Evolutionary conservation across 2,797 vertebrate genomes (phyloP), one percentile per base, ranked within the genome.

Genomic region (Allobates femoralis): DNA sequence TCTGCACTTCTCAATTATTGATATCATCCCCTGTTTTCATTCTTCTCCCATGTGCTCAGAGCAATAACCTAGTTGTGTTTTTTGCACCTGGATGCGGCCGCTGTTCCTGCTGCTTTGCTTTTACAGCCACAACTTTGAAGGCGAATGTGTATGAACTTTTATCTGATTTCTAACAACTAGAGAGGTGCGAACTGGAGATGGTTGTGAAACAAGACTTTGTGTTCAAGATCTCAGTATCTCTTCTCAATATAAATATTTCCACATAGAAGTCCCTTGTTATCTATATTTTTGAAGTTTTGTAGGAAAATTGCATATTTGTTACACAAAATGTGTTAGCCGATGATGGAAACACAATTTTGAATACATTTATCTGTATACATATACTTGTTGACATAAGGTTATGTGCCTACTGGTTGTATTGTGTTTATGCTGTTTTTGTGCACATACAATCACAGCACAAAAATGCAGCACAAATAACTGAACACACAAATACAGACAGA

Each of bases 1-100:
- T 53, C 62, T 11, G 46, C 26, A n/a, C 46, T 30, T 32, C 58
- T 81, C 79, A 81, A 66, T 81, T 67, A 67, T 51, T 67, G 62
- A 81, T 81, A 32, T 66, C 79, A 21, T 19, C 60, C 26, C 12
- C 62, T 51, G 41, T 51, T 66, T 80, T 78, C 34, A 56, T 58
- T n/a, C 23, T 21, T 60, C 76, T 58, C 62, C 62, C 46, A 34
- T 53, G 41, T 67, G 79, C 28, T 53, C 19, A 30, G 41, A 30
- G 62, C 62, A 32, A 2, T 46, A 64, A 26, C 58, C 28, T 79
- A 21, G 6, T 21, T 67, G 55, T 66, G 32, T 51, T 50, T 41
- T 41, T 51, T 50, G 28, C 60, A 41, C 79, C 79, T 67, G 79
- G 41, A 58, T 19, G 6, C 62, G 0, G 46, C 37, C 26, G 28